These are phyloP conservation scores for Dromius quadrimaculatus DNA, from an alignment of 2,888 invertebrate species.

Conservation along the genomic window DNA sequence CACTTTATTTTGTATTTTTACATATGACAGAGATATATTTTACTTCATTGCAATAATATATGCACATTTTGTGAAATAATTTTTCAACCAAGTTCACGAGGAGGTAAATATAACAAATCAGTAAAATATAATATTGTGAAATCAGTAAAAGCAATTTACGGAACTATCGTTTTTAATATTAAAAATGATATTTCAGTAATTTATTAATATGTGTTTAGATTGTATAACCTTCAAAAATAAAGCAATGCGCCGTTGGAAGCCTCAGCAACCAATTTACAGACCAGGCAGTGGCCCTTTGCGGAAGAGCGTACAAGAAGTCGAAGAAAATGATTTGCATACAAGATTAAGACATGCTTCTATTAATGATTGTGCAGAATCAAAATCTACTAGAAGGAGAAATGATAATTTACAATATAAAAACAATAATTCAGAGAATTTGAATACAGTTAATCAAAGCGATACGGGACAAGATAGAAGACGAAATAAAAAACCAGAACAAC, in stretches of 20 bases:
- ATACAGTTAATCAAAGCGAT: constrained; percentile 32
- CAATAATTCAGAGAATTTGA: constrained; percentile 48
- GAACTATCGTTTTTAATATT: constrained; percentile 8
- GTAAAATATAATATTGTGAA: neutral
- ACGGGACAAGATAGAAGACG: constrained; percentile 59
- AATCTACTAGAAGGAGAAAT: constrained; percentile 32
- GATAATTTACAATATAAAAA: constrained; percentile 31
- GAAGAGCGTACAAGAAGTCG: constrained; percentile 74
- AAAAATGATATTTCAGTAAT: neutral
- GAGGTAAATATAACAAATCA: no score
- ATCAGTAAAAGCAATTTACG: constrained; percentile 1
- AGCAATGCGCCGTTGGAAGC: constrained; percentile 73
- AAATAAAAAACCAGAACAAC: constrained; percentile 71
- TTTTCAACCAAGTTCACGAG: no score
- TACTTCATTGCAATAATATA: no score
- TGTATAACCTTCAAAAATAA: constrained; percentile 53
- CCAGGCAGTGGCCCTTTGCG: constrained; percentile 83
- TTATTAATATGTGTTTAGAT: constrained; percentile 27
- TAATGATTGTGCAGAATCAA: constrained; percentile 54
- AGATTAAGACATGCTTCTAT: constrained; percentile 58
- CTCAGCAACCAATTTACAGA: constrained; percentile 78
- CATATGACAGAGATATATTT: constrained; percentile 19
- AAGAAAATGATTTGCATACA: constrained; percentile 69
- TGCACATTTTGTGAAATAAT: no score
- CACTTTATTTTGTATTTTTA: constrained; percentile 34